Evolutionary conservation across 2,888 invertebrate species (phyloP).

Genomic region (Hirtodrosophila confusa): DNA sequence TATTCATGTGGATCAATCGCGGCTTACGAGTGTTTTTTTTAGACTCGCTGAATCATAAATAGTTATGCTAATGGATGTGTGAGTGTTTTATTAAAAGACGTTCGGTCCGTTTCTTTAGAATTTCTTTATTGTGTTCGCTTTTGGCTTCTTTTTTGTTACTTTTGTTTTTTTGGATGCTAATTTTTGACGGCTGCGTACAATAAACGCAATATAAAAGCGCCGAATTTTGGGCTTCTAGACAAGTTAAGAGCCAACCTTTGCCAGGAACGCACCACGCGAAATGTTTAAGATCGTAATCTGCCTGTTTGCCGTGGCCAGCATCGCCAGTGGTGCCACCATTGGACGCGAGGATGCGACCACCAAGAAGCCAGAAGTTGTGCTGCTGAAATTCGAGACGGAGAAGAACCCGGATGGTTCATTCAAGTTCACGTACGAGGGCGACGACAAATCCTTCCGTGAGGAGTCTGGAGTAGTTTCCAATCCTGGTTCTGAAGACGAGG

Average conservation of each 20-base stretch:
- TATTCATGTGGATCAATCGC: background rate
- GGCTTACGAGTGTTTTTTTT: constrained; percentile 19
- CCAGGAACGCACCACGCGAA: constrained; percentile 35
- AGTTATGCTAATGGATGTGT: constrained; percentile 69
- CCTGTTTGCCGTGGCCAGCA: constrained; percentile 64
- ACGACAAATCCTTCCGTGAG: constrained; percentile 74
- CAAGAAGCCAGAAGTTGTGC: constrained; percentile 65
- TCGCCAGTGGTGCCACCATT: constrained; percentile 64
- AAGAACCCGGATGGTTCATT: constrained; percentile 80
- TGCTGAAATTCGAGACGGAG: constrained; percentile 71
- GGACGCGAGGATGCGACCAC: constrained; percentile 52
- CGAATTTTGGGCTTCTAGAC: constrained; percentile 35
- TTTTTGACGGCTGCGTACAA: constrained; percentile 43
- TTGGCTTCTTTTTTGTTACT: constrained; percentile 9
- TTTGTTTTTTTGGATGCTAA: constrained; percentile 64
- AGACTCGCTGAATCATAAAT: constrained; percentile 49
- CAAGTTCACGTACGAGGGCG: constrained; percentile 78
- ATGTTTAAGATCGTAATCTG: constrained; percentile 77
- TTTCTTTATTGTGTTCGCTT: constrained; percentile 55
- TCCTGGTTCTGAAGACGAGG: constrained; percentile 80
- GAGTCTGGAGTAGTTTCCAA: constrained; percentile 56
- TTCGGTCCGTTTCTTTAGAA: constrained; percentile 69
- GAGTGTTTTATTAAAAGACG: constrained; percentile 66
- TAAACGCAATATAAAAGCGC: constrained; percentile 74
- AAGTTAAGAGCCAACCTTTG: constrained; percentile 47